Base-by-base conservation (phyloP, 2,888 invertebrate species). In the Stratiomys singularior region DNA sequence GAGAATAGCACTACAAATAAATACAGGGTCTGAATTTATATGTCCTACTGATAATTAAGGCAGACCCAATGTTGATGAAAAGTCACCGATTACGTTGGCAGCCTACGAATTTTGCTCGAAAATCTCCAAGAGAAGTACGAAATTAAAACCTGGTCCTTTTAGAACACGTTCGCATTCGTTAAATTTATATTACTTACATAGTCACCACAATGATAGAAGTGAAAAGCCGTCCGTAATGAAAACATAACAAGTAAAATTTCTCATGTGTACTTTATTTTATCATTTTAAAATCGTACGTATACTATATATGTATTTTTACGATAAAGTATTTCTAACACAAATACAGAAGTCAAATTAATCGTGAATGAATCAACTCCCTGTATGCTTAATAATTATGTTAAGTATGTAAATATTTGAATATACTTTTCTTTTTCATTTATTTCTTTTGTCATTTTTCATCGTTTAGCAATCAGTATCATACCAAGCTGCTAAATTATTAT, bases 391-490 rank as follows among this genome's bases (percentile, higher is more conserved):
- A 69, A 69, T 69, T 46, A 69, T 69, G 46, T 67, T 60, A 46
- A 46, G 67, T 67, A 46, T 67, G 67, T 44, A 46, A 25, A 46
- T 67, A 27, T 44, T 66, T 30, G 18, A 66, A 66, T 64, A 37
- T 37, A 30, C 4, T 13, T 9, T 64, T 28, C 28, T 64, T 27
- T 4, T 28, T 60, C 5, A 23, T 60, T 60, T 60, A 18, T 60
- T 60, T 60, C 21, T n/a, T 64, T 60, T 52, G 52, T 52, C 52
- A 52, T 52, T 52, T 52, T 60, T 52, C 7, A 52, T 60, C 60
- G n/a, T 82, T 88, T 92, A 98, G 85, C 98, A 93, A 88, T 98
- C 97, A 82, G 97, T 98, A 89, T 98, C 98, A 88, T 97, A 98
- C 98, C 98, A 98, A 83, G 97, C 96, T 81, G 97, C 96, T 83